Base-by-base conservation (phyloP, 2,113 vertebrate species). In the Erythrocercus mccallii region DNA sequence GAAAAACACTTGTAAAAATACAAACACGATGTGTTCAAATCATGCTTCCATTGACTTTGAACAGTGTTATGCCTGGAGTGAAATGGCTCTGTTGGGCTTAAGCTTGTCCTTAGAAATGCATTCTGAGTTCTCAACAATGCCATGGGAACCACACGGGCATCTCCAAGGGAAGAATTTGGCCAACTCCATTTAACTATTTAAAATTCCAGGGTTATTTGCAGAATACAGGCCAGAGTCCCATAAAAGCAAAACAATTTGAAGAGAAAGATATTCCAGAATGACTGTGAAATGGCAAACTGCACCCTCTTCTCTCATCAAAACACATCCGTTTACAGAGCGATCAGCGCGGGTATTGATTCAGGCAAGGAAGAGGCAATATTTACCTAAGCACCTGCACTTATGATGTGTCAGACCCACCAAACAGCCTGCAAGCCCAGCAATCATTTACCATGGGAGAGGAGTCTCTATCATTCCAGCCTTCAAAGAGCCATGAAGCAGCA, bases 1-100 rank as follows among this genome's bases (percentile, higher is more conserved):
- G 90, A 90, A 90, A 90, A 96, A n/a, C 79, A 88, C 87, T 96
- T 96, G 93, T 93, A 88, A 96, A 97, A 95, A 87, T 73, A 88
- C 31, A 88, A 95, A 51, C 42, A 80, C 5, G 31, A 86, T 54
- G 79, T 73, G 87, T 81, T 95, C 85, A 92, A 95, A 96, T 83
- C 94, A 92, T 80, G 93, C 90, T 93, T 94, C 79, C 68, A 86
- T 93, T 96, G 95, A 92, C 93, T 95, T 93, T 89, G 89, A 97
- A 80, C 84, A 92, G 94, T 89, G 78, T 69, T 96, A 80, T 57
- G 93, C 92, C 91, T 80, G 76, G 83, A 94, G 70, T 72, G 66
- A 96, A 97, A 96, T 72, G 62, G 62, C 84, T 95, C 94, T 94
- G 65, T 12, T 28, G 89, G 91, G 95, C 54, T 94, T 94, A 86